Base-by-base conservation (phyloP, 2,113 vertebrate genomes). In the Stercorarius parasiticus region DNA sequence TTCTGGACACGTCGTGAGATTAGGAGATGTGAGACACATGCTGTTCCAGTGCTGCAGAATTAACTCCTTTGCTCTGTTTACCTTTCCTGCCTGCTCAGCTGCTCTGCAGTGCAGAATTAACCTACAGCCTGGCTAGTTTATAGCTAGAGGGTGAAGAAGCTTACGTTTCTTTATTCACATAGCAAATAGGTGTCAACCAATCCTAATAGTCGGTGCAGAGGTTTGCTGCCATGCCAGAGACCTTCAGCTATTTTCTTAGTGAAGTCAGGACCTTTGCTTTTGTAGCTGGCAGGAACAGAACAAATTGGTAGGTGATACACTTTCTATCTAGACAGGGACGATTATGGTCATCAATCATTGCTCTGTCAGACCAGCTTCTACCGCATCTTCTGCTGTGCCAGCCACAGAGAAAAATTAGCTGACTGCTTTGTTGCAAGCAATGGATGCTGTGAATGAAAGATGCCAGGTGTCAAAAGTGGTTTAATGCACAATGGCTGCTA, bases 311-410 rank as follows among this genome's bases (percentile, higher is more conserved):
- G 96, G 78, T 96, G 91, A 93, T 69, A 76, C 76, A 88, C 88
- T 95, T 96, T 92, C 81, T 93, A 79, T 82, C 90, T 87, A 95
- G 91, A 83, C 58, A 94, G 26, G 27, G 27, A 40, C 55, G 58
- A 95, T 74, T 80, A 86, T 82, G 55, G 62, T 90, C 90, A 98
- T 98, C 93, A 94, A 90, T 98, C 97, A 96, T 69, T 86, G 40
- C n/a, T 93, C 59, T 59, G 71, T 88, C 90, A 92, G 70, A 82
- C 13, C 34, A 81, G 64, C 21, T 85, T 59, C 82, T 84, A 74
- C 69, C 2, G 12, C 92, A 73, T 67, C 93, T 90, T 95, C 88
- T 96, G 83, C 56, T 73, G 52, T 52, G 71, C 50, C 61, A 97
- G 43, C 21, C 21, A 8, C 53, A 89, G 40, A 95, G 81, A 86